Evolutionary conservation across 2,113 vertebrate species (phyloP), one percentile per base, ranked within the genome.

Genomic region (Cavia porcellus): DNA sequence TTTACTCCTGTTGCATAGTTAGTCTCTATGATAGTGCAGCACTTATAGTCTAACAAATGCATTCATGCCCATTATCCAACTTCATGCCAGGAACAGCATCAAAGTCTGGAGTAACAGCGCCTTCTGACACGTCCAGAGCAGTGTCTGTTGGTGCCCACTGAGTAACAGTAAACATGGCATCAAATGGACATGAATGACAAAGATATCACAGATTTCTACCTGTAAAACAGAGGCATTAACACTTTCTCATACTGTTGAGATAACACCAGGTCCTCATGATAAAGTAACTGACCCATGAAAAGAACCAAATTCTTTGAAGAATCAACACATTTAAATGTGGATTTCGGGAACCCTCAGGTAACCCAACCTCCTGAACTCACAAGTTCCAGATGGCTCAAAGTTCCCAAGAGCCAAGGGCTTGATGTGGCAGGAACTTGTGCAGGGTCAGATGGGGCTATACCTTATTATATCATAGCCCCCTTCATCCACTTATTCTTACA

Each of bases 401-500:
- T 28, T 86, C 25, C 72, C 0, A 5, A 59, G 74, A 62, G 35
- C 15, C 28, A 30, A 66, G 52, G 28, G 77, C 79, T 57, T 25
- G 17, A 77, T 13, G 7, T 2, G 11, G 12, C 68, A 72, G 52
- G 84, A 79, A 79, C 25, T 9, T 19, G 35, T 86, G 93, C 64
- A 68, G 45, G 77, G 17, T 17, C 2, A 47, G 74, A 81, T 59
- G 8, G 20, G 52, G 12, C 30, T 82, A 32, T 3, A 80, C 66
- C 61, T 62, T 77, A 62, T 92, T 94, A 94, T 93, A 93, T 59
- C 81, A 89, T 1, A 32, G 7, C n/a, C n/a, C 52, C 66, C 42
- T 80, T 94, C 86, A 38, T 92, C 93, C 87, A 81, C 61, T 59
- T 66, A 47, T 84, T 86, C 81, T 77, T 42, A 80, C 68, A 89